These are phyloP conservation scores for Drosophila picticornis DNA, from an alignment of 2,888 invertebrate species.

Conservation along the genomic window DNA sequence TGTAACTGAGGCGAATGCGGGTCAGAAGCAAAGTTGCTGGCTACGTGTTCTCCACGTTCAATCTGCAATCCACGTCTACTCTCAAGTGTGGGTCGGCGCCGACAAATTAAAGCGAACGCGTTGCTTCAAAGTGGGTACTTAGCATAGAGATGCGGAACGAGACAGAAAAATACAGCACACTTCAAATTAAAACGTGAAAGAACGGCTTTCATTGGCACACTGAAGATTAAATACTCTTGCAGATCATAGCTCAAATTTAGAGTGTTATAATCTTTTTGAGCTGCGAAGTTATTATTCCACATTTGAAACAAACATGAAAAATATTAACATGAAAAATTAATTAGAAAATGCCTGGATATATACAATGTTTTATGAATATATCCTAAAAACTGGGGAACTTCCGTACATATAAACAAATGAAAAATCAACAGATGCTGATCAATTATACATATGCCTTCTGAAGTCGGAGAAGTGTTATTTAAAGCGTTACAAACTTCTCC, in stretches of 20 bases:
- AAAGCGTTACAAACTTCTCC: not conserved
- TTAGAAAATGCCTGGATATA: not conserved
- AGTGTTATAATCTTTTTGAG: not conserved
- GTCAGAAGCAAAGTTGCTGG: constrained; percentile 26
- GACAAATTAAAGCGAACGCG: constrained; percentile 57
- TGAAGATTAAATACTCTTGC: not conserved
- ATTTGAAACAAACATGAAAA: not conserved
- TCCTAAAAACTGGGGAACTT: not conserved
- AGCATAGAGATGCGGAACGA: constrained; percentile 16
- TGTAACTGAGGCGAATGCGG: constrained; percentile 14
- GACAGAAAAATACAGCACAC: constrained; percentile 8
- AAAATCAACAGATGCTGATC: not conserved
- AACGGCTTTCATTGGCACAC: not conserved
- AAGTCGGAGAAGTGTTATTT: not conserved
- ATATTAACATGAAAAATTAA: not conserved
- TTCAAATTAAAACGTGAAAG: constrained; percentile 37
- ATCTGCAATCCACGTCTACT: constrained; percentile 22
- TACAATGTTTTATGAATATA: not conserved
- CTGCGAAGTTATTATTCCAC: not conserved
- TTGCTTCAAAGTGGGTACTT: constrained; percentile 38
- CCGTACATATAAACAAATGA: not conserved
- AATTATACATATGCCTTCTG: not conserved
- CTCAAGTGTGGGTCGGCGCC: constrained; percentile 19
- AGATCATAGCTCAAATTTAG: not conserved
- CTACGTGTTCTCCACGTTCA: constrained; percentile 28